phyloP scores from a whole-genome alignment of 2,113 vertebrate species.

The Heptranchias perlo region DNA sequence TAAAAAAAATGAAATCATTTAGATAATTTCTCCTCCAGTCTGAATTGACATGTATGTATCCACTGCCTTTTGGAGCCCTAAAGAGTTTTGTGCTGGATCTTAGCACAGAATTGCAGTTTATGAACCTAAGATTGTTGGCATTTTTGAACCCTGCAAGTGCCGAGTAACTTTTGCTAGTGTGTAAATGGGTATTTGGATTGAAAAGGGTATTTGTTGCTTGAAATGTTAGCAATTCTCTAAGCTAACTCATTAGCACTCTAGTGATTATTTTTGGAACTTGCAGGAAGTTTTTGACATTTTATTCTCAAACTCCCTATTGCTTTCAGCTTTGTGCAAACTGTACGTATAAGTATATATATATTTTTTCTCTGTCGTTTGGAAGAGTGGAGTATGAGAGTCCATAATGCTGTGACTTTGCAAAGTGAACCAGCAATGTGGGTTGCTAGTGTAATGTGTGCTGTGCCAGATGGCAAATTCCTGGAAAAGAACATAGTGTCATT shows the following conservation, averaged over 20 bases:
- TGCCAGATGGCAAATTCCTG: constrained; percentile 3
- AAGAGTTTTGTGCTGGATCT: neutral
- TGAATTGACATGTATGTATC: neutral
- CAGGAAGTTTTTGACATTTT: neutral
- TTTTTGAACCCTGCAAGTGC: too few species aligned
- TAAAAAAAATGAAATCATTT: neutral
- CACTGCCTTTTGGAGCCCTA: neutral
- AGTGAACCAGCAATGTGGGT: neutral
- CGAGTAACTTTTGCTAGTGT: too few species aligned
- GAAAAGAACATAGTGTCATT: constrained; percentile 16
- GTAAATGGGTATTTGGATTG: neutral
- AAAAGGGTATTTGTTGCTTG: neutral
- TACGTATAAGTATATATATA: too few species aligned
- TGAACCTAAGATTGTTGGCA: neutral
- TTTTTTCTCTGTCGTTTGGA: neutral
- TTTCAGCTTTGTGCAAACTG: neutral
- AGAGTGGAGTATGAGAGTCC: neutral
- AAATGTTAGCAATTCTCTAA: neutral
- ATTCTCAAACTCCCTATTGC: neutral
- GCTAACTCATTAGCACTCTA: neutral
- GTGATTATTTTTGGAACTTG: neutral
- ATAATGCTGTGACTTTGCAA: neutral
- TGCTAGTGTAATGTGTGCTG: neutral
- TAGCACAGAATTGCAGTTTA: neutral
- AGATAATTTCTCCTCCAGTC: neutral